Conservation (phyloP, 2,888 invertebrate species). For the Pseudoips prasinana region DNA sequence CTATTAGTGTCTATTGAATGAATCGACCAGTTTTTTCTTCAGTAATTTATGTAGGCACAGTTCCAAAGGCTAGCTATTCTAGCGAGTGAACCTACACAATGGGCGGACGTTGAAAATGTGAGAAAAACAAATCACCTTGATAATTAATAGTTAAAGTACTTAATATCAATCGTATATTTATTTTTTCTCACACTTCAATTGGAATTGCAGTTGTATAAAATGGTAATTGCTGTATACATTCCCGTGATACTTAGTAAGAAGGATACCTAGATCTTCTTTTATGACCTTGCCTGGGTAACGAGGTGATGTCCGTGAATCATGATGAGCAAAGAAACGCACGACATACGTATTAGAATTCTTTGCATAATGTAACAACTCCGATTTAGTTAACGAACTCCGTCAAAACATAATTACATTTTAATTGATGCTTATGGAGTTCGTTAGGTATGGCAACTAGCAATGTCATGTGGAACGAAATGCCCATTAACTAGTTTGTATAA, state of each 20-base stretch:
- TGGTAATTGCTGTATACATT: conserved; percentile 34
- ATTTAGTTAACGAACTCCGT: no score
- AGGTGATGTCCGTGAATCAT: conserved; percentile 16
- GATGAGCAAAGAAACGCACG: conserved; percentile 13
- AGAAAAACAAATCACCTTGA: conserved; percentile 48
- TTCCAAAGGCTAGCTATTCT: conserved; percentile 29
- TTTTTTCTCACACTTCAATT: conserved; percentile 35
- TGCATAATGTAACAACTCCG: no score
- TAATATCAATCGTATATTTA: conserved; percentile 39
- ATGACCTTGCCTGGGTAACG: conserved; percentile 39
- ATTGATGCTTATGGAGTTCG: no score
- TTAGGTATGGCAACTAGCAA: no score
- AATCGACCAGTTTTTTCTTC: conserved; percentile 40
- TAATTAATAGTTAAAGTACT: conserved; percentile 38
- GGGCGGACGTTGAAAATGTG: conserved; percentile 65
- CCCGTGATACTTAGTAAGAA: conserved; percentile 27
- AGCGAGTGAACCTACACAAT: conserved; percentile 47
- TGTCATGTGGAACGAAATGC: no score
- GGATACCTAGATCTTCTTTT: conserved; percentile 30
- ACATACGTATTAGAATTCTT: conserved; percentile 7
- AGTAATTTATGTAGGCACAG: conserved; percentile 36
- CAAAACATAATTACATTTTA: no score
- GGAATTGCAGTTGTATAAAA: conserved; percentile 32
- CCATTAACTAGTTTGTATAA: no score
- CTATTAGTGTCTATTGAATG: conserved; percentile 40